Evolutionary conservation across 2,888 invertebrate genomes (phyloP), one percentile per base, ranked within the genome.

Genomic region (Elgonia sp.): DNA sequence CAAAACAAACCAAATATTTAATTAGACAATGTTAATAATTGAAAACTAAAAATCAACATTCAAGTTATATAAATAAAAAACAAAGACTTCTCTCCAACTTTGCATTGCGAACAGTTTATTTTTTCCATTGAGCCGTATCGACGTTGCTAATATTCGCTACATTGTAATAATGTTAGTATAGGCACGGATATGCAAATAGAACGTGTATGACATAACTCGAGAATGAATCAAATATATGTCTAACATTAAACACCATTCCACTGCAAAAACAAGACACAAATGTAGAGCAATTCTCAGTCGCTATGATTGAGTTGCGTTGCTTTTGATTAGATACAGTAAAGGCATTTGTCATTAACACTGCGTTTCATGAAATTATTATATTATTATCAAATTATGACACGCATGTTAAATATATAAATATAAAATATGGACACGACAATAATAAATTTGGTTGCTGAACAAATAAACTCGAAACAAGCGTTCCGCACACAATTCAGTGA

Each of bases 81-180:
- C 82, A 83, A 83, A 75, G 75, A 69, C 60, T 67, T 67, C 39
- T 50, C 75, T 42, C 67, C 83, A 60, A 76, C 67, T 8, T 39
- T 18, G 18, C 60, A 20, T 83, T 67, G 46, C 10, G 55, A 65
- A 50, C 55, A 53, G 57, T 57, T 55, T 67, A 60, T 83, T 70
- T 69, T 80, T 60, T 69, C 42, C 69, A 60, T 69, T 39, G n/a
- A 83, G 60, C 53, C 53, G 81, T 72, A 46, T 69, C 72, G 46
- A 9, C 60, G 42, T 55, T n/a, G 37, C 70, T 53, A 62, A 63
- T 72, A 21, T 72, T 67, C 29, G 70, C 62, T 81, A 81, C 70
- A 53, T 39, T 62, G 39, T 72, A 69, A 50, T 37, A 39, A 67
- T 73, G 73, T 82, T 82, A 82, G 82, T 65, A 73, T 37, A 81